Percentiles rank a stretch among this genome's conserved stretches.
These are phyloP conservation scores for Caenorhabditis inopinata DNA, from an alignment of 1,140 invertebrate species.

Conservation along the genomic window DNA sequence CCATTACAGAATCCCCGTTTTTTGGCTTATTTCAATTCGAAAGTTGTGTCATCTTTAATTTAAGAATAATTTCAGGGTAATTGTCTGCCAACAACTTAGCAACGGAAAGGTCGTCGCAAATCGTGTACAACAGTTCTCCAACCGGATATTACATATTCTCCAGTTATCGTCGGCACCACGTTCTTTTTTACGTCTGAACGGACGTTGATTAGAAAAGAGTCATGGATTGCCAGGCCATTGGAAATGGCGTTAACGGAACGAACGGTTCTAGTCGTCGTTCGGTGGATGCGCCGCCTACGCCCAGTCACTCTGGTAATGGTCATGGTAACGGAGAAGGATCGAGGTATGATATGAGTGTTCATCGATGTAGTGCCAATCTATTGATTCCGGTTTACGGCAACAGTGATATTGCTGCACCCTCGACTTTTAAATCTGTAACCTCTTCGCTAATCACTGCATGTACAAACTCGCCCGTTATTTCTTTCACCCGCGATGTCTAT, in stretches of 20 bases:
- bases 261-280: not conserved
- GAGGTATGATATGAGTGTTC: not conserved
- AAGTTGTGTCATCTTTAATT: not conserved
- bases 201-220: not conserved
- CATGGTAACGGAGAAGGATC: not conserved
- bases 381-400: too few species aligned
- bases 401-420: not conserved
- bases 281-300: not conserved
- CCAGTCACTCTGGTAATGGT: not conserved
- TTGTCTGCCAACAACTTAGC: not conserved
- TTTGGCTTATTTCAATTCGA: too few species aligned
- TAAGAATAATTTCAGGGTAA: not conserved
- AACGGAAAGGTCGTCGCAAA: too few species aligned
- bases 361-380: too few species aligned
- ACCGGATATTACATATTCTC: too few species aligned
- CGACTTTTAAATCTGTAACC: not conserved
- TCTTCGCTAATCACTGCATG: not conserved
- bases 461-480: conserved; percentile 2
- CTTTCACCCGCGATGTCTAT: not conserved
- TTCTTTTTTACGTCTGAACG: too few species aligned
- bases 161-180: too few species aligned
- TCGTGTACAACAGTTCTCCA: too few species aligned
- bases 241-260: not conserved
- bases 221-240: conserved; percentile 2
- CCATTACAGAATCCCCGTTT: not conserved